These are phyloP conservation scores for Buphagus erythrorhynchus DNA, from an alignment of 2,797 vertebrate genomes.

Conservation along the genomic window DNA sequence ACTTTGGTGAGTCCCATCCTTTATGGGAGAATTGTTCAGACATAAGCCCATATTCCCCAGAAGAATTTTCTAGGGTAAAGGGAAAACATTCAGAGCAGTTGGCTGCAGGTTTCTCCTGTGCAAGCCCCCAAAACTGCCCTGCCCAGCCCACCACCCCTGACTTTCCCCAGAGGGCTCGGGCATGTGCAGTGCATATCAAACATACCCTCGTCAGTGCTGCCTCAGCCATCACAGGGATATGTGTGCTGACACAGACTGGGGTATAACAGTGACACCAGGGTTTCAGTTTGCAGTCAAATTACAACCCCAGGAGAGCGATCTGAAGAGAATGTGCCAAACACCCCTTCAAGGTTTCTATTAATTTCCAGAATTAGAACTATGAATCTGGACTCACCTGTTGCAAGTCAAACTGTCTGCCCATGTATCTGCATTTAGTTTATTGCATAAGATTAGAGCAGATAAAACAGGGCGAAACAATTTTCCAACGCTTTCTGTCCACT, in stretches of 20 bases:
- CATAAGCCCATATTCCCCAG: not conserved
- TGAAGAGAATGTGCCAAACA: not conserved
- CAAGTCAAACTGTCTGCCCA: not conserved
- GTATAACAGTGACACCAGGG: not conserved
- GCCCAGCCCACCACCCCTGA: no score
- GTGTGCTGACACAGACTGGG: accelerated
- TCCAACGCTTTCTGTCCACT: not conserved
- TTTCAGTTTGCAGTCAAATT: not conserved
- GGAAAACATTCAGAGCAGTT: not conserved
- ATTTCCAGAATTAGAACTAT: not conserved
- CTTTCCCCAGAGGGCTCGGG: not conserved
- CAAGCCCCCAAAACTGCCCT: not conserved
- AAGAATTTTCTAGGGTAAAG: not conserved
- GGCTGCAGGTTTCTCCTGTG: not conserved
- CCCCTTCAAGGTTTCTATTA: not conserved
- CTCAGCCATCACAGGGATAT: not conserved
- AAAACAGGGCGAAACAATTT: not conserved
- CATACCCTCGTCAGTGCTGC: not conserved
- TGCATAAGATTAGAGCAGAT: not conserved
- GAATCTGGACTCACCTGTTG: not conserved
- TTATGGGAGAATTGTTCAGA: not conserved
- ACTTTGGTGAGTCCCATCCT: not conserved
- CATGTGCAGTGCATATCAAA: accelerated
- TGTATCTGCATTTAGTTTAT: not conserved
- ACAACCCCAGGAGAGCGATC: not conserved